Conservation (phyloP, 2,113 vertebrate genomes). For the Cinclus cinclus region DNA sequence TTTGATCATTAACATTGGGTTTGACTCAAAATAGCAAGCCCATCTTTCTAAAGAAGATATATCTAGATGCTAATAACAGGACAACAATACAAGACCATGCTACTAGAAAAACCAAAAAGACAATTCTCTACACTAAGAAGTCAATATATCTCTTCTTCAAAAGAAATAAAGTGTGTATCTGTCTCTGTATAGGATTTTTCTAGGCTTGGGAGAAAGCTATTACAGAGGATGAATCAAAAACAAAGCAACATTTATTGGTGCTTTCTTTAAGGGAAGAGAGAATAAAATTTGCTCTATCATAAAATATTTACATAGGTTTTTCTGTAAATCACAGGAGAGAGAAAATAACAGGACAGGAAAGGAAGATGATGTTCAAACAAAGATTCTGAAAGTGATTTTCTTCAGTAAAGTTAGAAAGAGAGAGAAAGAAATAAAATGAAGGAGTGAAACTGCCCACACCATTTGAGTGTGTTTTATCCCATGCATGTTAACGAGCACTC, state of each 20-base stretch:
- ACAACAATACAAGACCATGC: not conserved
- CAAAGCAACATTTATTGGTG: conserved; percentile 1
- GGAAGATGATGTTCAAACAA: not conserved
- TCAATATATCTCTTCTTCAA: not conserved
- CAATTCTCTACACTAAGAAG: not conserved
- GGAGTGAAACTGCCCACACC: not conserved
- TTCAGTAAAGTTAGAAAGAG: not conserved
- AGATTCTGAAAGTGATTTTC: not conserved
- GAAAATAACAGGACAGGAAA: conserved; percentile 21
- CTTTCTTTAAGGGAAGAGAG: not conserved
- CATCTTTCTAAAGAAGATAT: not conserved
- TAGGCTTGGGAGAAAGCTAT: not conserved
- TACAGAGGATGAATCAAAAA: conserved; percentile 31
- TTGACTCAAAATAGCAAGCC: not conserved
- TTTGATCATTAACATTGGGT: not conserved
- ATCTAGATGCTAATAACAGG: not conserved
- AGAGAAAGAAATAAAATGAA: not conserved
- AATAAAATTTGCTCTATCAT: conserved; percentile 11
- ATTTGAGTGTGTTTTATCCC: not conserved
- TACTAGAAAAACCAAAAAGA: not conserved
- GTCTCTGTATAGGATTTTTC: not conserved
- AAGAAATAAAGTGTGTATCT: not conserved
- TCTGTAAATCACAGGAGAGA: not conserved
- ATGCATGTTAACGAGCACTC: rapidly evolving
- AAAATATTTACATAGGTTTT: not conserved